Conservation (phyloP, 2,797 vertebrate species). For the Megalops cyprinoides region DNA sequence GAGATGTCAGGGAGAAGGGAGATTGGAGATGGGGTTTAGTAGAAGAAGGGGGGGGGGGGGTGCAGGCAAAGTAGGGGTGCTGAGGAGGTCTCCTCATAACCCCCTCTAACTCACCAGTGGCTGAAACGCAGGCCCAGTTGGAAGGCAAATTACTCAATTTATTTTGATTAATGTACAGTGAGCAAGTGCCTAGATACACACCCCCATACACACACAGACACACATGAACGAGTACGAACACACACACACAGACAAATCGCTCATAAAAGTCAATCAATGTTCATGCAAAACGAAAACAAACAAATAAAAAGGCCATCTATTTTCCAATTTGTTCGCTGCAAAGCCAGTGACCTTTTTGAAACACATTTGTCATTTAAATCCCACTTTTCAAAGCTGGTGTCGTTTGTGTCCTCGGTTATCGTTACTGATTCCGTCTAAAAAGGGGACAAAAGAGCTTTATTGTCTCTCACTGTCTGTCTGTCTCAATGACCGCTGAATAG, state of each 20-base stretch:
- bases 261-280: constrained; percentile 55
- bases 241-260: constrained; percentile 43
- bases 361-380: constrained; percentile 18
- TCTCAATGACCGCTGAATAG: constrained; percentile 60
- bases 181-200: constrained; percentile 65
- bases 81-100: constrained; percentile 50
- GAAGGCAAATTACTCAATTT: constrained; percentile 74
- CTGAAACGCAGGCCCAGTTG: constrained; percentile 49
- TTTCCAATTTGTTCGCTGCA: constrained; percentile 46
- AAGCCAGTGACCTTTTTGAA: constrained; percentile 59
- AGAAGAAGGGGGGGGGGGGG: constrained; percentile 9
- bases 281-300: constrained; percentile 29
- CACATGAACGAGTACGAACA: constrained; percentile 47
- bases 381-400: constrained; percentile 53
- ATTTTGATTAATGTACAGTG: constrained; percentile 75
- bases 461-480: constrained; percentile 62
- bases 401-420: constrained; percentile 46
- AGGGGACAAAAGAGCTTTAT: constrained; percentile 59
- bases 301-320: constrained; percentile 24
- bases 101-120: constrained; percentile 50
- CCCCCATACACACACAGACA: constrained; percentile 50
- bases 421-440: constrained; percentile 45
- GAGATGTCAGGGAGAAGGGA: constrained; percentile 75
- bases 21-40: constrained; percentile 62
- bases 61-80: constrained; percentile 34